Evolutionary conservation across 2,888 invertebrate genomes (phyloP), one percentile per base, ranked within the genome.

Genomic region (Bombylius discolor): DNA sequence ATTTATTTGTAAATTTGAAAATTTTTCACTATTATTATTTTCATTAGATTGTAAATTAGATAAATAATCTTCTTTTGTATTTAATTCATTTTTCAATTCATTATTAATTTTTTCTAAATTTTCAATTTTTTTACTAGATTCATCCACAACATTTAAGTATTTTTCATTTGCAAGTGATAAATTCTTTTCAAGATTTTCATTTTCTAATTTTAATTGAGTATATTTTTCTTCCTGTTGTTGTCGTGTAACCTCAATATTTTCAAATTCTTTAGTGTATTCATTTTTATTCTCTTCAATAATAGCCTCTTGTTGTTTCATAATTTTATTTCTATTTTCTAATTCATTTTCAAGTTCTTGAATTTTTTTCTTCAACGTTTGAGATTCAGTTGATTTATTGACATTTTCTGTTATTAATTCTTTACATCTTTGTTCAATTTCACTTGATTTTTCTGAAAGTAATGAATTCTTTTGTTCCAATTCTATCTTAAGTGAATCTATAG

Each of bases 331-430:
- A 23, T 56, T 57, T 53, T 60, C 58, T 1, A 51, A 51, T 50
- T 51, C 53, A 5, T 23, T 52, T 32, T 55, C 52, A 4, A 55
- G 45, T 44, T 42, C 14, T 32, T 50, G 33, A n/a, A 33, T 12
- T 13, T 23, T n/a, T 6, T 46, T 12, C 42, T 57, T 51, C 5
- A 32, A 4, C n/a, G 69, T 55, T 64, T 75, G 72, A 58, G 72
- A 72, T 56, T 62, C 70, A 5, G 70, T 58, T 47, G 58, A 52
- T 46, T 65, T 58, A 53, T 77, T 64, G 57, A 75, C 70, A 51
- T 64, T 64, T 63, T 75, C 71, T 47, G 1, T 11, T 42, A 42
- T 11, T 8, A 42, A 11, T 42, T 42, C 11, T 11, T 42, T 1
- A 42, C 39, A 42, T 42, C 11, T 42, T 11, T 11, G 8, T 42